Base-by-base conservation (phyloP, 2,113 vertebrate genomes). In the Microtus richardsoni region DNA sequence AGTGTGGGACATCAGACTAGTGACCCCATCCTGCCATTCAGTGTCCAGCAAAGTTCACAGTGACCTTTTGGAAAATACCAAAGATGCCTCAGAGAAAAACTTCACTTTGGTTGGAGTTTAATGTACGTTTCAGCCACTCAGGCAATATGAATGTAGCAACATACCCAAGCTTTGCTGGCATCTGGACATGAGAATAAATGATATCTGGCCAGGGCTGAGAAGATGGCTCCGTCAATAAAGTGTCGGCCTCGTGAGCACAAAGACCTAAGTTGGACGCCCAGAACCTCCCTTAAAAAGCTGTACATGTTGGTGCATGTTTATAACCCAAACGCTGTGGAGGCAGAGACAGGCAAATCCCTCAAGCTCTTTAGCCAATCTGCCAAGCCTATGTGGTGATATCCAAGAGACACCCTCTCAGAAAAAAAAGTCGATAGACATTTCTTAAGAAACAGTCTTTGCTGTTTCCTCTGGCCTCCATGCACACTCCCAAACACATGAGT, bases 11-110 rank as follows among this genome's bases (percentile, higher is more conserved):
- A 2, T 39, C 95, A 17, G 52, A 52, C 12, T 3, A 22, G 66
- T 39, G 17, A 82, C 22, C 39, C 86, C 58, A 88, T 80, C 62
- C 64, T 91, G 36, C 36, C 70, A 83, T 2, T 88, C 36, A 44
- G 5, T 49, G 21, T 64, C 33, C 28, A 84, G 39, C 54, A 82
- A 93, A 88, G 52, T 52, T 94, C 68, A 36, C 0, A 0, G 78
- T 26, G 52, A 73, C n/a, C 66, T 82, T 93, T 77, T 77, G 44
- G n/a, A 33, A 95, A 89, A 93, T 7, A 39, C 41, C 71, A 77
- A 82, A 85, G 73, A 24, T 75, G 39, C 28, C 77, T 77, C 78
- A 60, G 52, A 89, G 83, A 66, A 95, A 82, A 91, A n/a, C 49
- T 82, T 79, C 14, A 2, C 3, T 85, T 33, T 68, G 39, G 62